Evolutionary conservation across 2,888 invertebrate genomes (phyloP).

Genomic region (Eurytoma californica): DNA sequence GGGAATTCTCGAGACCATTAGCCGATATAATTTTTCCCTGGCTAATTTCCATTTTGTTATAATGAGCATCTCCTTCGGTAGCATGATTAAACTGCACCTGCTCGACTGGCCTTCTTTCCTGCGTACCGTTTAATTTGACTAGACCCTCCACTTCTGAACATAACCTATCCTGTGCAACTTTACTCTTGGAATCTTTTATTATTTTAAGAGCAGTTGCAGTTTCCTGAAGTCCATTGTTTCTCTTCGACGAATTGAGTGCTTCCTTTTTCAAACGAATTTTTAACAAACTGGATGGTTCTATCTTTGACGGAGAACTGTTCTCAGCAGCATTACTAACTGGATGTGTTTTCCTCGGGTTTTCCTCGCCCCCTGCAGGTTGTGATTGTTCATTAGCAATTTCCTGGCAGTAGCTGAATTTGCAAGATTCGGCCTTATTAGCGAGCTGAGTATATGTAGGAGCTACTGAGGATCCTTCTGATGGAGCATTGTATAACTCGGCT

Average conservation of each 20-base stretch:
- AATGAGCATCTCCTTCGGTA: background rate
- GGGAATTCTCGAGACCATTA: conserved; percentile 67
- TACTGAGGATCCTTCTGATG: background rate
- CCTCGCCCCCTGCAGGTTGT: background rate
- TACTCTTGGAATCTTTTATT: background rate
- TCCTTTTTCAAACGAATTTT: conserved; percentile 64
- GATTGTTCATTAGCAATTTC: background rate
- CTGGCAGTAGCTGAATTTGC: background rate
- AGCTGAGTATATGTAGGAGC: no score
- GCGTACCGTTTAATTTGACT: conserved; percentile 64
- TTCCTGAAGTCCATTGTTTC: conserved; percentile 71
- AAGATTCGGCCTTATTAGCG: no score
- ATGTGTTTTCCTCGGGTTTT: background rate
- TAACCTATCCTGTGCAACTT: no score
- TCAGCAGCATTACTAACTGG: background rate
- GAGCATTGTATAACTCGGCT: background rate
- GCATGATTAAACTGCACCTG: background rate
- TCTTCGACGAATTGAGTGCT: conserved; percentile 60
- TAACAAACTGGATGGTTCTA: conserved; percentile 64
- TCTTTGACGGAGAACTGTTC: background rate
- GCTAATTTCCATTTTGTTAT: no score
- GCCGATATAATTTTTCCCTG: conserved; percentile 55
- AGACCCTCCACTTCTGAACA: no score
- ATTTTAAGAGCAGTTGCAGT: conserved; percentile 57
- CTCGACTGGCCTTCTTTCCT: conserved; percentile 56